These are phyloP conservation scores for Macrosiphum euphorbiae DNA, from an alignment of 2,888 invertebrate genomes.

Conservation along the genomic window DNA sequence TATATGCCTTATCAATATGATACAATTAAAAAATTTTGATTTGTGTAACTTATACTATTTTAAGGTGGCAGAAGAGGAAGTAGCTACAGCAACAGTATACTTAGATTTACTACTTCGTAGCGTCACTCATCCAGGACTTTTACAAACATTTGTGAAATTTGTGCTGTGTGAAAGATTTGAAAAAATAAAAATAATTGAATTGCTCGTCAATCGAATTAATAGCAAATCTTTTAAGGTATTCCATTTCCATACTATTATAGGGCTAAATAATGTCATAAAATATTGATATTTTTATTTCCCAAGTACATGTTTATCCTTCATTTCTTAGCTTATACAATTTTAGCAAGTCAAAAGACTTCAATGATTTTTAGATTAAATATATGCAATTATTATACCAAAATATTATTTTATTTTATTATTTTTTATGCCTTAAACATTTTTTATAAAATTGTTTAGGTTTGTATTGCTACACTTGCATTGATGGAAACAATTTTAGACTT, in stretches of 20 bases:
- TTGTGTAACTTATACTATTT: slow-evolving; percentile 67
- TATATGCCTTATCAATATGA: not conserved
- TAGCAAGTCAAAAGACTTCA: not conserved
- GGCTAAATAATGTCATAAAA: not conserved
- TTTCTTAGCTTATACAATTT: not conserved
- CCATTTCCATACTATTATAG: slow-evolving; percentile 61
- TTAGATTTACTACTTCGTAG: slow-evolving; percentile 91
- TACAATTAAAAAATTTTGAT: not conserved
- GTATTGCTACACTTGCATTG: slow-evolving; percentile 89
- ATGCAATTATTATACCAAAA: not conserved
- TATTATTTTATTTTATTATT: not conserved
- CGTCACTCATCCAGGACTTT: slow-evolving; percentile 85
- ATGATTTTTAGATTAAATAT: not conserved
- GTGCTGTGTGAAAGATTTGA: slow-evolving; percentile 87
- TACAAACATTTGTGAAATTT: slow-evolving; percentile 87
- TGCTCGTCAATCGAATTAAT: slow-evolving; percentile 84
- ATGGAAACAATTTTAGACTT: slow-evolving; percentile 92
- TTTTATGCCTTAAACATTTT: not conserved
- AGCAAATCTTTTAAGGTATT: slow-evolving; percentile 79
- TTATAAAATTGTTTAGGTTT: slow-evolving; percentile 73
- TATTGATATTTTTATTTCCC: not conserved
- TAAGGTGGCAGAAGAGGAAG: slow-evolving; percentile 89
- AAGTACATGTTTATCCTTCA: not conserved
- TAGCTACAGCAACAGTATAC: slow-evolving; percentile 93
- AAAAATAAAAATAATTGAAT: slow-evolving; percentile 84